Evolutionary conservation across 1,140 invertebrate genomes (phyloP), one percentile per base, ranked within the genome.

Genomic region (Yoshiicerus persimilis): DNA sequence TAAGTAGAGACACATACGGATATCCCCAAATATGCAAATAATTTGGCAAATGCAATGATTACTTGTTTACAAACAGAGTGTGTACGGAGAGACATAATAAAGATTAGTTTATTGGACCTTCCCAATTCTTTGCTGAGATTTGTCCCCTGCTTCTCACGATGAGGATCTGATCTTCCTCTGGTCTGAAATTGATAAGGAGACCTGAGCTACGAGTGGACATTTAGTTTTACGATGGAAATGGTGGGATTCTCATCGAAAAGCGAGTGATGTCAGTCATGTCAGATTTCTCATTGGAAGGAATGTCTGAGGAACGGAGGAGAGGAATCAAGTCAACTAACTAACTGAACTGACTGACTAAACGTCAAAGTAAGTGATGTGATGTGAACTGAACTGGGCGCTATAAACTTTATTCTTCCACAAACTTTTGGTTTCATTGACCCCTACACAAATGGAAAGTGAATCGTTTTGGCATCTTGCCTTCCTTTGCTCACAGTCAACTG

Each of bases 391-490:
- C 32, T 80, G 75, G 75, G 75, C 34, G 75, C 75, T 80, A 80
- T 80, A 80, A 80, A 38, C 34, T 80, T 80, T 80, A 80, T 80
- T 80, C 75, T 80, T 80, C 75, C 34, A 80, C 75, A 89, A 86
- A 88, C 89, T 89, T 88, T 89, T 89, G 83, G 89, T 89, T 89
- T 89, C 89, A 89, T 89, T 89, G 89, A 89, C 89, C 89, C 89
- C 89, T 70, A 86, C 88, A 84, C 86, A 87, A 87, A 89, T 87
- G 87, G 87, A 89, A 89, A 89, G 88, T 83, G 88, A 89, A 87
- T 87, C 88, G 86, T 66, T 87, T 87, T 88, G 87, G 87, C 87
- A 88, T 88, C 87, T 88, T 88, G 87, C 87, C 87, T 47, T 88
- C 87, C 47, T 88, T 88, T 80, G 32, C 87, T 80, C 32, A 36